phyloP scores from a whole-genome alignment of 2,797 vertebrate species.

The Danio aesculapii region DNA sequence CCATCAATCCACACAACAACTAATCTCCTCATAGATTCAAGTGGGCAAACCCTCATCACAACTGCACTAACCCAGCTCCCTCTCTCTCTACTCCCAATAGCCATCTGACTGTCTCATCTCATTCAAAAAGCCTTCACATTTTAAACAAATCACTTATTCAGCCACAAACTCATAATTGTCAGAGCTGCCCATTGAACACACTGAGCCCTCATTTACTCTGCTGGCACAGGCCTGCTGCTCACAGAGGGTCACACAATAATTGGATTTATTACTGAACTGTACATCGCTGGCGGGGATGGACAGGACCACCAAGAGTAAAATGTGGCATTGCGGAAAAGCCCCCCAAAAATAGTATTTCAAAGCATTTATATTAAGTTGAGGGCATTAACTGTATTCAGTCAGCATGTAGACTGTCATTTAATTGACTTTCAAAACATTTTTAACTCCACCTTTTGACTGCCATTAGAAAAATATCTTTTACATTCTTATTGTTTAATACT shows the following conservation, averaged over 20 bases:
- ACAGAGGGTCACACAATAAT: conserved; percentile 87
- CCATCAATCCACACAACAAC: conserved; percentile 76
- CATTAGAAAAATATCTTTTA: not conserved
- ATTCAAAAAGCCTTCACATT: conserved; percentile 64
- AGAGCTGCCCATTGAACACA: conserved; percentile 81
- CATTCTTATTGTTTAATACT: no score
- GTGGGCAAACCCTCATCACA: conserved; percentile 77
- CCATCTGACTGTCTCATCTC: conserved; percentile 30
- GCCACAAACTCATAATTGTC: conserved; percentile 80
- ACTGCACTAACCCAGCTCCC: not conserved
- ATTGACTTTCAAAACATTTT: not conserved
- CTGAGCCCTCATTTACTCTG: conserved; percentile 82
- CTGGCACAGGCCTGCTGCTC: conserved; percentile 85
- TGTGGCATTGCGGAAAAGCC: conserved; percentile 39
- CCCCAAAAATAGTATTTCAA: conserved; percentile 38
- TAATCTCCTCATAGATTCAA: conserved; percentile 77
- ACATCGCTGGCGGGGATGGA: conserved; percentile 75
- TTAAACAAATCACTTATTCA: conserved; percentile 89
- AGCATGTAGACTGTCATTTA: not conserved
- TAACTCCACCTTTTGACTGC: not conserved
- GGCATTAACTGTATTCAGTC: not conserved
- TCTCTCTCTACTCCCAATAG: not conserved
- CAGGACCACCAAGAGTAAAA: conserved; percentile 79
- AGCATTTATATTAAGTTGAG: conserved; percentile 30
- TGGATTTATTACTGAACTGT: conserved; percentile 85